Base-by-base conservation (phyloP, 2,888 invertebrate genomes). In the Rugalucina vietnamica region DNA sequence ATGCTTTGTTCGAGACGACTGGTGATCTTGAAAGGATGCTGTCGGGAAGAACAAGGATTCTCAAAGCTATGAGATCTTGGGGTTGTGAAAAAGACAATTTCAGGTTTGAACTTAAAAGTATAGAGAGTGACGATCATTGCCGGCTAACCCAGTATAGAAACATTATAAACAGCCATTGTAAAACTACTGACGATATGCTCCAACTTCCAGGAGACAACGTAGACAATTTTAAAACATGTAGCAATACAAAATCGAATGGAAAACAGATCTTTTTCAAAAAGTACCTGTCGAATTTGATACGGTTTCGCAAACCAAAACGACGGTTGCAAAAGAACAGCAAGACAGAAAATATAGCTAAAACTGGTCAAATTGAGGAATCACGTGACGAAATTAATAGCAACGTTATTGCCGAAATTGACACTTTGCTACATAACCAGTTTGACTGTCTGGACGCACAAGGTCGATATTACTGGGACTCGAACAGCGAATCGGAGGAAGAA, bases 31-130 rank as follows among this genome's bases (percentile, higher is more conserved):
- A 78, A n/a, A 74, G 82, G 24, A 70, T 72, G 65, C 34, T 85
- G 43, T 18, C 50, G 12, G 78, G 75, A 18, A 74, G 71, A n/a
- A 54, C 77, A 21, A 71, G 75, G 18, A 72, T 85, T 10, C 57
- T 75, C 36, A 80, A 82, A 50, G 74, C 78, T 4, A 74, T 77
- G 57, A 50, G 80, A 32, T 85, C 82, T 10, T 81, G 85, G 82
- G 85, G 82, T n/a, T 78, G 69, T 76, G 85, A 85, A 72, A 75
- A 50, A 8, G 50, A 32, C n/a, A 57, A 76, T 34, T 81, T 80
- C 34, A 36, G 50, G 14, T 75, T 85, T 32, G n/a, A 70, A n/a
- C 36, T 82, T 3, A 82, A 75, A 65, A 29, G n/a, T 2, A 21
- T 34, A 14, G 65, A 65, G 21, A 5, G 21, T 21, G 57, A 57